Conservation (phyloP, 1,140 invertebrate species). For the Hylaeus volcanicus region DNA sequence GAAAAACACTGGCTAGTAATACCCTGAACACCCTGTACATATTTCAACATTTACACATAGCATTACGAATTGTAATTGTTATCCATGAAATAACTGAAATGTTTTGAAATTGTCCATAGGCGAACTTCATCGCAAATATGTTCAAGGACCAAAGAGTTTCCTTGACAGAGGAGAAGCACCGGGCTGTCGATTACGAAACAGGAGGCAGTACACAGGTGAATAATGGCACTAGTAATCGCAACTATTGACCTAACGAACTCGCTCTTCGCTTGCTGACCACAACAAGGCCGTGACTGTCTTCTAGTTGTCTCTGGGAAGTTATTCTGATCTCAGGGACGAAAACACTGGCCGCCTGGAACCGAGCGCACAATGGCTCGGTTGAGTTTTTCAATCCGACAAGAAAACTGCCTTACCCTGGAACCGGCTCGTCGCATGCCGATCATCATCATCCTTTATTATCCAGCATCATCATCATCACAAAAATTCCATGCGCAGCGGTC, state of each 20-base stretch:
- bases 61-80: no score
- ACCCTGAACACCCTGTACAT: no score
- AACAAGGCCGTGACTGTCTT: slow-evolving; percentile 64
- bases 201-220: slow-evolving; percentile 76
- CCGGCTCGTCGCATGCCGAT: neutral
- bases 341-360: slow-evolving; percentile 1
- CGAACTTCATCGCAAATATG: slow-evolving; percentile 68
- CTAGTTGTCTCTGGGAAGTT: slow-evolving; percentile 51
- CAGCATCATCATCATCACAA: neutral
- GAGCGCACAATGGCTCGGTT: neutral
- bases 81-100: neutral
- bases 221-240: slow-evolving; percentile 76
- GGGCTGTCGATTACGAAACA: slow-evolving; percentile 67
- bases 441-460: neutral
- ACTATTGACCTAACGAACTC: slow-evolving; percentile 74
- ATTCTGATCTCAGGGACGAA: slow-evolving; percentile 26
- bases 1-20: no score
- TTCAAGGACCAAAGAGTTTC: slow-evolving; percentile 66
- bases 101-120: slow-evolving; percentile 57
- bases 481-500: neutral
- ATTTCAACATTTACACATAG: no score
- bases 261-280: slow-evolving; percentile 69
- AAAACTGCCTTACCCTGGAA: slow-evolving; percentile 45
- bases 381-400: slow-evolving; percentile 15
- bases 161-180: slow-evolving; percentile 61